Evolutionary conservation across 2,888 invertebrate genomes (phyloP), one percentile per base, ranked within the genome.

Genomic region (Phymatocera aterrima): DNA sequence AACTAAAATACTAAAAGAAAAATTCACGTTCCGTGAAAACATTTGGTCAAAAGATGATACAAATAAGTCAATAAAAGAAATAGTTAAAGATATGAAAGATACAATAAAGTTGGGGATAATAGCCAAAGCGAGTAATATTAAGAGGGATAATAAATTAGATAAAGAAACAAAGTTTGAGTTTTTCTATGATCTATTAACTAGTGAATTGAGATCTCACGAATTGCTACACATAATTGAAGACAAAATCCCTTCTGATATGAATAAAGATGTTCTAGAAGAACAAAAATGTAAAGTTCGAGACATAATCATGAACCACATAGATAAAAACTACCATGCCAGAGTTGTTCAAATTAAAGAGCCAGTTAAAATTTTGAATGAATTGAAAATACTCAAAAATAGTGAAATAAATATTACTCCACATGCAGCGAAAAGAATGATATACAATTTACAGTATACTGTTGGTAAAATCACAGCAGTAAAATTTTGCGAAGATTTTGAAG

Each of bases 321-420:
- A 75, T 10, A 57, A 60, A 60, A 34, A 78, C 31, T 82, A 82
- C 75, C 78, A 82, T 77, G 78, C 81, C 10, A 81, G 79, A 77
- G 78, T 84, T 15, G 46, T 80, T 46, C 51, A 65, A 3, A 79
- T 82, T 12, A 78, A 81, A 64, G 80, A 82, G 78, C 80, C 82
- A 15, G 43, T 78, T n/a, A 72, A 75, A 60, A 81, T 82, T 34
- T 65, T 83, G 28, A 77, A 75, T 74, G 77, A 75, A 28, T 74
- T 82, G n/a, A 80, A 79, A 78, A 77, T 81, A 57, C 51, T 83
- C 8, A 83, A 83, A 68, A 64, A 75, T 72, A 79, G 79, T 61
- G 81, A 83, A 79, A 78, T 51, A 40, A 83, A 82, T 48, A 68
- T 81, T 21, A 60, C 60, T 60, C 60, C 3, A 60, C 60, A 60